A percentile compares a stretch with the other conserved stretches of the same genome.
Evolutionary conservation across 2,797 vertebrate genomes (phyloP).

Genomic region (Chromobotia macracanthus): DNA sequence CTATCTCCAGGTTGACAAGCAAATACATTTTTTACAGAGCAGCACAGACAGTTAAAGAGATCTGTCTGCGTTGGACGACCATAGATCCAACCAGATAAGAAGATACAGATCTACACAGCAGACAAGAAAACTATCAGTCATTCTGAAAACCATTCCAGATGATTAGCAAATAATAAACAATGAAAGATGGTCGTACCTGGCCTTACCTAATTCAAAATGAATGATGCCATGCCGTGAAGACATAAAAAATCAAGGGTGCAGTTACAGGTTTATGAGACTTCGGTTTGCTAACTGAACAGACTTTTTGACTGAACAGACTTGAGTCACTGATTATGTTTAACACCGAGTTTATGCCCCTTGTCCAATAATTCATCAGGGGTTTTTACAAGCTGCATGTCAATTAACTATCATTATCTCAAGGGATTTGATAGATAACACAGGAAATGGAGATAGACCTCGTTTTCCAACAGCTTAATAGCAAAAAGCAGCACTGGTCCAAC

Average conservation of each 20-base stretch:
- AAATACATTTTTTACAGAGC: constrained; percentile 64
- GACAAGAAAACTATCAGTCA: constrained; percentile 50
- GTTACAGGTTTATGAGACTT: constrained; percentile 42
- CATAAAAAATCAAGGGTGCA: constrained; percentile 56
- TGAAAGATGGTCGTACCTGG: constrained; percentile 38
- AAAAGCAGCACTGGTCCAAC: neutral
- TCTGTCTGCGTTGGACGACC: neutral
- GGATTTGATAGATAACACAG: neutral
- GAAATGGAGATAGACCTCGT: neutral
- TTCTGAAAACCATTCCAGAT: constrained; percentile 28
- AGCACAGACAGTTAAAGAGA: constrained; percentile 59
- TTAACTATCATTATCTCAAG: neutral
- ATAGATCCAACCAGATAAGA: constrained; percentile 2
- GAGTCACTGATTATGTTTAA: constrained; percentile 63
- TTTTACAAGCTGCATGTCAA: neutral
- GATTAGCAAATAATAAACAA: constrained; percentile 44
- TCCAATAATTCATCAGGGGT: constrained; percentile 26
- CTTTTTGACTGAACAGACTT: constrained; percentile 38
- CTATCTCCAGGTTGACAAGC: constrained; percentile 70
- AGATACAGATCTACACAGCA: neutral
- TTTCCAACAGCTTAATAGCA: constrained; percentile 23
- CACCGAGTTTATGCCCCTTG: constrained; percentile 57
- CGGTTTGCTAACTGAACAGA: constrained; percentile 47
- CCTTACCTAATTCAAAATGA: constrained; percentile 30
- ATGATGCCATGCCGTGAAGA: constrained; percentile 24